Evolutionary conservation across 2,888 invertebrate genomes (phyloP), one percentile per base, ranked within the genome.

Genomic region (Ernsta delagoae): DNA sequence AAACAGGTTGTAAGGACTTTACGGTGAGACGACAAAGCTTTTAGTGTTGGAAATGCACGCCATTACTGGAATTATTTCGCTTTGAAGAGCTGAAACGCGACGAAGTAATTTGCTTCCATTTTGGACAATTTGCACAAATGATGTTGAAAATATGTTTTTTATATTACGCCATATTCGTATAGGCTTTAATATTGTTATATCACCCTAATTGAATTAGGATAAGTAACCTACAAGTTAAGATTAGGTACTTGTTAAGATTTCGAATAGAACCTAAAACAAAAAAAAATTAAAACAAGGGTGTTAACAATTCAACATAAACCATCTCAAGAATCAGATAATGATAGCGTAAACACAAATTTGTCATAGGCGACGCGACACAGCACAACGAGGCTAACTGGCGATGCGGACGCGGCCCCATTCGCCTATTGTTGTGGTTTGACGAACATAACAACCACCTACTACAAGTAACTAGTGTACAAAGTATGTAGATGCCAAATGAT

Each of bases 361-460:
- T 63, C 62, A 63, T 41, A 48, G 48, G 12, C 53, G 16, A 24
- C 24, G 31, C 41, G 53, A 62, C 53, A 16, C 41, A 11, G 36
- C 67, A 36, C 60, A 67, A 56, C 34, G 54, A 45, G 67, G 67
- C 67, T 67, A 60, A 48, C 66, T 45, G 60, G 39, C 65, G 59
- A 16, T 3, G 65, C 66, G 59, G 53, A 53, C 59, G 41, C 66
- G 61, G 45, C 61, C 66, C 45, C 66, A 61, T 67, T 67, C 53
- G 60, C 8, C 67, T 45, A 67, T 67, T 67, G 66, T 61, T 67
- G 66, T 43, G 66, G 66, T 54, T 60, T 54, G 34, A n/a, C 53
- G 50, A 7, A 59, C 12, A 31, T 41, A 59, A 11, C 39, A 41
- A 59, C 31, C 36, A 62, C 8, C 16, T 24, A 53, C 53, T 50